These are phyloP conservation scores for Syrmaticus mikado DNA, from an alignment of 2,113 vertebrate genomes.

Conservation along the genomic window DNA sequence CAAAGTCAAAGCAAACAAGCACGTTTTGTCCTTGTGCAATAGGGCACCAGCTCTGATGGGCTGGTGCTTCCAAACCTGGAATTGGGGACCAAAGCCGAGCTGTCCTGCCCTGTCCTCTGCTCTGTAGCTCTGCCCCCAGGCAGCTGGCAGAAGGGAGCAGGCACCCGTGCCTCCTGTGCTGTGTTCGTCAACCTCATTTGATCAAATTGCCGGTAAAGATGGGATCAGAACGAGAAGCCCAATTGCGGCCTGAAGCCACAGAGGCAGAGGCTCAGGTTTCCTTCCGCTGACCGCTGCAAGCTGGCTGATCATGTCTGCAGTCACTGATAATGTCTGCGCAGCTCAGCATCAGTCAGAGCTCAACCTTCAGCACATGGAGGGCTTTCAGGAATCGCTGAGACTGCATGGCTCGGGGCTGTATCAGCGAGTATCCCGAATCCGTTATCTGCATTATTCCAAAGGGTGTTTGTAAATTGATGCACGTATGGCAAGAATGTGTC, in stretches of 20 bases:
- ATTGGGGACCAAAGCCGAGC: background rate
- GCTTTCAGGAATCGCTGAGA: accelerated
- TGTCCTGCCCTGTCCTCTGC: background rate
- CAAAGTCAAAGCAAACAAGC: background rate
- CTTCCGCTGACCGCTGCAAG: background rate
- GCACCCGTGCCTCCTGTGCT: background rate
- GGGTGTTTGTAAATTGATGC: background rate
- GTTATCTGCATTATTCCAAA: background rate
- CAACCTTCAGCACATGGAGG: background rate
- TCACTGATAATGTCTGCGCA: background rate
- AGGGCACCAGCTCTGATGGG: background rate
- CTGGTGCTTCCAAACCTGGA: background rate
- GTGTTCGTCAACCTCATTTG: background rate
- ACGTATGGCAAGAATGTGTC: background rate
- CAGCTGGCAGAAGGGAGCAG: background rate
- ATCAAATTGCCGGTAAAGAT: background rate
- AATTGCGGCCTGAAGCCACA: background rate
- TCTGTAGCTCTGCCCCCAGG: background rate
- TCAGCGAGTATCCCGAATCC: background rate
- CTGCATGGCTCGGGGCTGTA: background rate
- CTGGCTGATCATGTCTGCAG: accelerated
- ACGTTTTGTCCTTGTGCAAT: background rate
- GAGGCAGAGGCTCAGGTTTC: background rate
- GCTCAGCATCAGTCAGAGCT: accelerated
- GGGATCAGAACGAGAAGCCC: background rate